Base-by-base conservation (phyloP, 30 jellyfish, hydroid and myxozoan species). In the Hydractinia echinata region DNA sequence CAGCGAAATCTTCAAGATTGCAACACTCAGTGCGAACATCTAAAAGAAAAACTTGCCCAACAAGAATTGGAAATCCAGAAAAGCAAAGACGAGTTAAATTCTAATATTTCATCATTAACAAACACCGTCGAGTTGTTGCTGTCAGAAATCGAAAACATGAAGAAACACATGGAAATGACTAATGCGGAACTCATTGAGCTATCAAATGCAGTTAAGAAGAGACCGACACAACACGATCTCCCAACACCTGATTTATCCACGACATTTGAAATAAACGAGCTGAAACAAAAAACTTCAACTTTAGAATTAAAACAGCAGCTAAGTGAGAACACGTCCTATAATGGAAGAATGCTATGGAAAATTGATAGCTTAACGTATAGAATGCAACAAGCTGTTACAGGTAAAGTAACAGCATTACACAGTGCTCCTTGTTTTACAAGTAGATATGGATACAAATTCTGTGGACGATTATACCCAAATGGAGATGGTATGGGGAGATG, bases 401-500 rank as follows among this genome's bases (percentile, higher is more conserved):
- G 98, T 8, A 81, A 73, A 49, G 78, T 89, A 61, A 89, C 98
- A 5, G 94, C 96, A 11, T 61, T 92, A 79, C 94, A 83, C 84
- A 92, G 98, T 60, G 96, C 98, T 5, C 98, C 98, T 1, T 86
- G 88, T 72, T 92, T 79, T 74, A 83, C 95, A 5, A 77, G 89
- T 70, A 95, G 96, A 19, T 86, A 79, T 82, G 98, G 98, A 9
- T 86, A 86, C 84, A 92, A 84, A 80, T 72, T 83, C 88, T 92
- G 98, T 56, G 91, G 89, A 21, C 81, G 98, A 30, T 67, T 92
- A 14, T 92, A 92, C 78, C 55, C 86, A 55, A 86, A 92, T 56
- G 98, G 98, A 10, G 98, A 92, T 60, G 98, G 98, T 62, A 86
- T 79, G 76, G 96, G 98, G 5, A 92, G 84, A 67, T 92, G 96